Conservation (phyloP, 2,113 vertebrate genomes). For the Murina feae region DNA sequence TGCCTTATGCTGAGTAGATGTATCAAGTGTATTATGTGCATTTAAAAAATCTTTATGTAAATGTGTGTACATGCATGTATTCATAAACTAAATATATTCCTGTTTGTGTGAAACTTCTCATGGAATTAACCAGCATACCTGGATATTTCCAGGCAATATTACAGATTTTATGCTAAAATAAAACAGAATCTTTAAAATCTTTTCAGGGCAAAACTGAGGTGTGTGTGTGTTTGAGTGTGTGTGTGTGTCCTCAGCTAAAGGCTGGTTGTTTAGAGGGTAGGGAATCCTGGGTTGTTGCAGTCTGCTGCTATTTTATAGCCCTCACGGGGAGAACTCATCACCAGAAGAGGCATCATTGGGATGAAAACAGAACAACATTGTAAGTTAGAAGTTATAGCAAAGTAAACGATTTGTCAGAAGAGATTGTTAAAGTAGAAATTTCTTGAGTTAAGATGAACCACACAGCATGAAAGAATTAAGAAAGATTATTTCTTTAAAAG, state of each 20-base stretch:
- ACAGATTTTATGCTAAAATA: neutral
- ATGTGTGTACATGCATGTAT: neutral
- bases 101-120: neutral
- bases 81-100: neutral
- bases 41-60: neutral
- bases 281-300: neutral
- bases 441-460: neutral
- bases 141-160: neutral
- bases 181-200: neutral
- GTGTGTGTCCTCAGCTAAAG: neutral
- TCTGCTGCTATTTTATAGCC: neutral
- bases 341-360: neutral
- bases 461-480: neutral
- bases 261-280: neutral
- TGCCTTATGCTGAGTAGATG: neutral
- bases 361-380: neutral
- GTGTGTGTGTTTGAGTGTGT: neutral
- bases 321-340: neutral
- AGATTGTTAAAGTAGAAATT: neutral
- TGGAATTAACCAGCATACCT: neutral
- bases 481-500: neutral
- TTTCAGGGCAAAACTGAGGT: neutral
- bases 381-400: neutral
- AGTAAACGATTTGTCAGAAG: neutral
- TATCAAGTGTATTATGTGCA: neutral